These are phyloP conservation scores for Agapornis roseicollis DNA, from an alignment of 2,113 vertebrate species.

Conservation along the genomic window DNA sequence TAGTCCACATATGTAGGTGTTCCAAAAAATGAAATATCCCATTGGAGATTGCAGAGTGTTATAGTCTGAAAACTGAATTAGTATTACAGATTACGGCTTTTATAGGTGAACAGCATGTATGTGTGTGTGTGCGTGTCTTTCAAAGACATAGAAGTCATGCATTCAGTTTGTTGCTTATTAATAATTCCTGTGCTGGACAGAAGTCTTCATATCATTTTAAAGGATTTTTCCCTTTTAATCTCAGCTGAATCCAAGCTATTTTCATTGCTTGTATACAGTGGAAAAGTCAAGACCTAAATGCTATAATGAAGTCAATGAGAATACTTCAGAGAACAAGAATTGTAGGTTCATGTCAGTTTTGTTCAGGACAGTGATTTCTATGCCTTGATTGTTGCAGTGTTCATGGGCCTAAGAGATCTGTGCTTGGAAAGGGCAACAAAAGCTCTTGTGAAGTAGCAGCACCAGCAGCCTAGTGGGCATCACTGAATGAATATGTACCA, in stretches of 20 bases:
- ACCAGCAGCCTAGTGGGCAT: neutral
- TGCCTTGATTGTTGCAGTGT: rapidly evolving
- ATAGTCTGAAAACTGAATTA: neutral
- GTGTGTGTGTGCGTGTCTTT: neutral
- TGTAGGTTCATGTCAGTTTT: neutral
- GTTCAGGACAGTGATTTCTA: neutral
- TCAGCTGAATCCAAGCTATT: neutral
- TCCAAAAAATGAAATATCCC: neutral
- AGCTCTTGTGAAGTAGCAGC: neutral
- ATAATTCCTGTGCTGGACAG: neutral
- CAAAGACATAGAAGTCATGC: neutral
- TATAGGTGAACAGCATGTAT: neutral
- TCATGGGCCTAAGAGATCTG: neutral
- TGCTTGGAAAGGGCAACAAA: neutral
- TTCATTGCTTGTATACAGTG: neutral
- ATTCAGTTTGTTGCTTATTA: neutral
- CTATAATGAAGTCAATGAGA: neutral
- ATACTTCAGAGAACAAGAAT: neutral
- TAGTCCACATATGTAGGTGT: neutral
- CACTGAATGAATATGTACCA: rapidly evolving
- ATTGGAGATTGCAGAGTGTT: neutral
- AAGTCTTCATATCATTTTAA: neutral
- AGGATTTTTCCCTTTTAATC: neutral
- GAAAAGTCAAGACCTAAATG: neutral
- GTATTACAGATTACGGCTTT: neutral